Evolutionary conservation across 2,888 invertebrate species (phyloP).

Genomic region (Melinopterus prodromus): DNA sequence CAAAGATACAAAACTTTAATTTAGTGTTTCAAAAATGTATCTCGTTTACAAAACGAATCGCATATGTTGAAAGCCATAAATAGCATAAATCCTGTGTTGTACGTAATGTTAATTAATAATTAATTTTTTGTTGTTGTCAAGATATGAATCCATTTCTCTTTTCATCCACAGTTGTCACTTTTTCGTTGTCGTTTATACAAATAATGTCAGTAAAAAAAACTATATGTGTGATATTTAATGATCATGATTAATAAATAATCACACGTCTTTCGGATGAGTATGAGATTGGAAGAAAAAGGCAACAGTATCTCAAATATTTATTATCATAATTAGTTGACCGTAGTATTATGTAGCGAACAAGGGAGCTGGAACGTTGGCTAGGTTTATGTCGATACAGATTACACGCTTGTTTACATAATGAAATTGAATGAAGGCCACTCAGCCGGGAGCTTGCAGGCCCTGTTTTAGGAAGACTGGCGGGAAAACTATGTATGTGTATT

Average conservation of each 20-base stretch:
- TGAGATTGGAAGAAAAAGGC: neutral
- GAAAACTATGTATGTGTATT: neutral
- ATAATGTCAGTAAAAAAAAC: too few relatives aligned
- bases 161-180: too few relatives aligned
- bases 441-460: neutral
- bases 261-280: neutral
- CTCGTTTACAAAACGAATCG: too few relatives aligned
- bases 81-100: too few relatives aligned
- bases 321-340: neutral
- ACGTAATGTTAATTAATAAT: too few relatives aligned
- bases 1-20: too few relatives aligned
- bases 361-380: slow-evolving; percentile 9
- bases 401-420: slow-evolving; percentile 23
- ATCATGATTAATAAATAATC: too few relatives aligned
- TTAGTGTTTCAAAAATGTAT: too few relatives aligned
- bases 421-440: slow-evolving; percentile 20
- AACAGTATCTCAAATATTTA: neutral
- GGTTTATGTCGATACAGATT: slow-evolving; percentile 11
- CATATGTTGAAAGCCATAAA: too few relatives aligned
- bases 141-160: too few relatives aligned
- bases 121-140: too few relatives aligned
- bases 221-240: neutral
- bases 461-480: neutral
- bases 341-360: neutral
- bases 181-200: too few relatives aligned